Base-by-base conservation (phyloP, 2,888 invertebrate species). In the Craniophora ligustri region DNA sequence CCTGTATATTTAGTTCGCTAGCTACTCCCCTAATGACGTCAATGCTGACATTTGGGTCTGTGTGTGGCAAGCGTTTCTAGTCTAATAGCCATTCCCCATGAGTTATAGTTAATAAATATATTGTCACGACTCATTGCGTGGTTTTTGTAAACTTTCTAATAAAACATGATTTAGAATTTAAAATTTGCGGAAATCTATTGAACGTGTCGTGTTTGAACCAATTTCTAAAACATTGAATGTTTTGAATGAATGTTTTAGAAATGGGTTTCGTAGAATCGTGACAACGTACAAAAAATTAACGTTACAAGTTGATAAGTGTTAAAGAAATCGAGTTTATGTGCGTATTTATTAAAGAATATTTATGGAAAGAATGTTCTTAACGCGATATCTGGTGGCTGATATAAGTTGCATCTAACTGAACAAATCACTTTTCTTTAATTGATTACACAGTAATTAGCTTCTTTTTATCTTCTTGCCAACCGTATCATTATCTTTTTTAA, bases 11-110 rank as follows among this genome's bases (percentile, higher is more conserved):
- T 89, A 89, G 88, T 81, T 67, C 73, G 59, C 61, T 59, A 53
- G 61, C 67, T 66, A 78, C 84, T 82, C 82, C 85, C 86, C 83
- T 72, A 78, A 67, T 92, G 92, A 92, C 92, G 92, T 91, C 88
- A 92, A 87, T 79, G 75, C 84, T 91, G 92, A 87, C 91, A 92
- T 92, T 92, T 91, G 80, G 84, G 84, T 78, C 78, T 83, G 21
- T 45, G 40, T 50, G 75, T 70, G 69, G 76, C 67, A 72, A 78
- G 50, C 64, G 71, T 72, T 68, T 72, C 67, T 68, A 68, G 58
- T 67, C 66, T 75, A 81, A 79, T 73, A 64, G 76, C 62, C 57
- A 59, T 57, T 38, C 36, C 15, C 19, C 50, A 58, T 69, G 72
- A 78, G 64, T 79, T 76, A 76, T 75, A 67, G 74, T 58, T 68